phyloP scores from a whole-genome alignment of 2,888 invertebrate genomes.

The Hydriomena furcata region DNA sequence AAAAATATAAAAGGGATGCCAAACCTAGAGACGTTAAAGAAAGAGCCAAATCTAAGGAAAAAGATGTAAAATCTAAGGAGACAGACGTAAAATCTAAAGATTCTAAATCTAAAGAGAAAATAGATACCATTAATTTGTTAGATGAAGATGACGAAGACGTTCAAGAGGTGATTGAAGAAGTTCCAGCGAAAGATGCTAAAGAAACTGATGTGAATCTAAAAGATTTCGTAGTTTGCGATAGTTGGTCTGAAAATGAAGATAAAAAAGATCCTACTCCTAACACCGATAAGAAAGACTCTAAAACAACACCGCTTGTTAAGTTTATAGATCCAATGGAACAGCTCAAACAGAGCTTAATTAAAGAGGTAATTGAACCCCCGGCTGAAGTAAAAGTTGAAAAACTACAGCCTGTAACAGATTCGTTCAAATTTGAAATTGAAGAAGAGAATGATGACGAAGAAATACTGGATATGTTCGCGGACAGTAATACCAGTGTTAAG shows the following conservation, averaged over 20 bases:
- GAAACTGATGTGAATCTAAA: constrained; percentile 69
- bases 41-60: no score
- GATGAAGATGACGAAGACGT: constrained; percentile 24
- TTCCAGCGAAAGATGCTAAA: constrained; percentile 40
- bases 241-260: constrained; percentile 78
- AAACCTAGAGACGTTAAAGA: constrained; percentile 48
- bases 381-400: constrained; percentile 53
- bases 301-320: constrained; percentile 21
- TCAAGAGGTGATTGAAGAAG: constrained; percentile 33
- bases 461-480: constrained; percentile 64
- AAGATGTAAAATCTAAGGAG: constrained; percentile 32
- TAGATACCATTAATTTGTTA: constrained; percentile 34
- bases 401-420: constrained; percentile 69
- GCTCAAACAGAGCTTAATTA: constrained; percentile 31
- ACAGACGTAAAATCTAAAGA: constrained; percentile 35
- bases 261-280: constrained; percentile 59
- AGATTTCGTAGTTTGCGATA: constrained; percentile 76
- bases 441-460: constrained; percentile 67
- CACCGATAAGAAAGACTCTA: constrained; percentile 24
- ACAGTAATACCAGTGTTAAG: constrained; percentile 40
- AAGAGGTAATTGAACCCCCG: constrained; percentile 10
- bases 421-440: constrained; percentile 73
- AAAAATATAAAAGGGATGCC: constrained; percentile 37
- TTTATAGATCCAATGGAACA: constrained; percentile 46
- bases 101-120: constrained; percentile 37